Evolutionary conservation across 1,140 invertebrate species (phyloP).

Genomic region (Drosophila sulfurigaster): DNA sequence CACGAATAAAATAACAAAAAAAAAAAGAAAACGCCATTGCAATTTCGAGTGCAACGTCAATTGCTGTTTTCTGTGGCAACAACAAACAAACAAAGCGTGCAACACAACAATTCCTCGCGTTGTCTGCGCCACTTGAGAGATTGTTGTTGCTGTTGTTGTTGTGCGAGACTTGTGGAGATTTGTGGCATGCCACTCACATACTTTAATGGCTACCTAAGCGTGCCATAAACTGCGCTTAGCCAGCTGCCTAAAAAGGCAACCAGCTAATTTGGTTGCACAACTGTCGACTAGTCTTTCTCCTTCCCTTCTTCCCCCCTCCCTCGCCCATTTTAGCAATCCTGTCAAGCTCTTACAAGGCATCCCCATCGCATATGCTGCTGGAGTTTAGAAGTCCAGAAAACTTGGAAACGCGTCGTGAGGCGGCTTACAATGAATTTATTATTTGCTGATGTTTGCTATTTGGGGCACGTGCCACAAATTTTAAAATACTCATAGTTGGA

Average conservation of each 20-base stretch:
- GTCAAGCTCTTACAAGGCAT: background rate
- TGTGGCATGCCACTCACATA: slow-evolving; percentile 71
- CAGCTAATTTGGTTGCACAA: slow-evolving; percentile 68
- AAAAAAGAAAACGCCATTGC: slow-evolving; percentile 10
- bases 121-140: slow-evolving; percentile 5
- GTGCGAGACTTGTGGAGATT: slow-evolving; percentile 16
- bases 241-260: slow-evolving; percentile 25
- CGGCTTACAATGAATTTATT: slow-evolving; percentile 79
- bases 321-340: too few relatives aligned
- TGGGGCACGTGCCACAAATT: slow-evolving; percentile 82
- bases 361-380: background rate
- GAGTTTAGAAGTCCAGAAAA: slow-evolving; percentile 6
- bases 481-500: slow-evolving; percentile 71
- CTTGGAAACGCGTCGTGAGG: slow-evolving; percentile 27
- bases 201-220: slow-evolving; percentile 63
- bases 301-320: background rate
- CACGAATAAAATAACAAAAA: background rate
- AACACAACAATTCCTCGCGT: slow-evolving; percentile 16
- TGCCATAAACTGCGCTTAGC: slow-evolving; percentile 53
- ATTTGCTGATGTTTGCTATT: slow-evolving; percentile 84
- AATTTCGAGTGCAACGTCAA: slow-evolving; percentile 11
- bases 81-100: background rate
- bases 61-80: slow-evolving; percentile 7
- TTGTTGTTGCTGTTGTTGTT: too few relatives aligned
- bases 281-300: background rate